phyloP scores from a whole-genome alignment of 2,113 vertebrate species.

The Scartelaos histophorus region DNA sequence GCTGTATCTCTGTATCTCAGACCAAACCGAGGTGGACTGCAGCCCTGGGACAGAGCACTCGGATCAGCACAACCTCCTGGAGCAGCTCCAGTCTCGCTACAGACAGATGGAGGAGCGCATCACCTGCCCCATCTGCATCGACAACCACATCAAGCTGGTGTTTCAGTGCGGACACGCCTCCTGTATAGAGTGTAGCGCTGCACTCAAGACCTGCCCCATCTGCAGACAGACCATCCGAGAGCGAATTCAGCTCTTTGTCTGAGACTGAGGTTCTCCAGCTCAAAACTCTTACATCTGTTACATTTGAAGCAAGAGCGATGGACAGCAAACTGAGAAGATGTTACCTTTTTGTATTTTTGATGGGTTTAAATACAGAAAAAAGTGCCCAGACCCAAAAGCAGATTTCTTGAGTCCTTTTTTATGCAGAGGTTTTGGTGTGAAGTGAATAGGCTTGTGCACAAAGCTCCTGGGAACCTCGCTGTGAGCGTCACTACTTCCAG shows the following conservation, averaged over 20 bases:
- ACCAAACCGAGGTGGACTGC: constrained; percentile 90
- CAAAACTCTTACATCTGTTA: constrained; percentile 12
- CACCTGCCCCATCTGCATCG: constrained; percentile 98
- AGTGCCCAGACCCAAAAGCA: neutral
- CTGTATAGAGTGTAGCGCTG: constrained; percentile 90
- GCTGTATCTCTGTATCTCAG: constrained; percentile 58
- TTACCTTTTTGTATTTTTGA: neutral
- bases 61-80: constrained; percentile 91
- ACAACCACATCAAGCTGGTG: constrained; percentile 97
- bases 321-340: neutral
- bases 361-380: neutral
- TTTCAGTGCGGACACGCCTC: constrained; percentile 98
- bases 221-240: constrained; percentile 95
- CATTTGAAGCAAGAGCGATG: constrained; percentile 10
- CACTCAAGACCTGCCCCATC: constrained; percentile 92
- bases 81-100: constrained; percentile 97
- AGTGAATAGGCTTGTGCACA: neutral
- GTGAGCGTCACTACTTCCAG: too few species aligned
- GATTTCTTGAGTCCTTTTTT: neutral
- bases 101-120: constrained; percentile 98
- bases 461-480: too few species aligned
- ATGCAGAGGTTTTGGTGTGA: constrained; percentile 3
- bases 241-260: constrained; percentile 93
- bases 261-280: constrained; percentile 41
- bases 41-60: constrained; percentile 80